Evolutionary conservation across 1,140 invertebrate species (phyloP).

Genomic region (Brachionus plicatilis): DNA sequence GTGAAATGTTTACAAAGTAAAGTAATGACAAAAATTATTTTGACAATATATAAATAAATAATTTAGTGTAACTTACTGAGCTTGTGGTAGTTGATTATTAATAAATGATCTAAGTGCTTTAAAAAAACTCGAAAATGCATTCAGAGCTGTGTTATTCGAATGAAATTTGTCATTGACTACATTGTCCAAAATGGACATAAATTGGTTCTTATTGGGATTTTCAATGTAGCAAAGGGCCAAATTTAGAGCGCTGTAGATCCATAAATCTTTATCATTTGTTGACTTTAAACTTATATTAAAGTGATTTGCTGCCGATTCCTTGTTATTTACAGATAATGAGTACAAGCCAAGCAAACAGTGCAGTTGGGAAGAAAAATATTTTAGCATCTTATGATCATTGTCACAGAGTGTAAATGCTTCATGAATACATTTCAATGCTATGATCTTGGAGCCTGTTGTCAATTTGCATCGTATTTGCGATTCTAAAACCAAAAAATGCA

Average conservation of each 20-base stretch:
- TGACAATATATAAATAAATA: background rate
- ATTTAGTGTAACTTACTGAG: background rate
- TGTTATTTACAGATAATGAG: background rate
- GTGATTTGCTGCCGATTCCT: background rate
- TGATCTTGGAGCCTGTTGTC: background rate
- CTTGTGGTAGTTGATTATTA: background rate
- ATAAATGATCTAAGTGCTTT: slow-evolving; percentile 1
- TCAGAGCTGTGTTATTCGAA: background rate
- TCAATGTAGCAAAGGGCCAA: slow-evolving; percentile 22
- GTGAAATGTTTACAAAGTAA: too few species aligned
- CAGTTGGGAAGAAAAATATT: background rate
- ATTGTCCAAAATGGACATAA: slow-evolving; percentile 24
- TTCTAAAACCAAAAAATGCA: background rate
- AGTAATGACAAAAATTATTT: background rate
- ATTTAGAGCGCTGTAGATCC: background rate
- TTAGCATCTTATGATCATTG: background rate
- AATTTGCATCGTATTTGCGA: background rate
- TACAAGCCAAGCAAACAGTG: slow-evolving; percentile 31
- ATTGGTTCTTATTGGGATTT: slow-evolving; percentile 14
- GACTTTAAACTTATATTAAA: slow-evolving; percentile 14
- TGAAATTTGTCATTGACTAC: slow-evolving; percentile 16
- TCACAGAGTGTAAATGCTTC: background rate
- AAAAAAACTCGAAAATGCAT: slow-evolving; percentile 31
- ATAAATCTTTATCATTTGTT: slow-evolving; percentile 2
- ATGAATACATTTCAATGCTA: background rate